Evolutionary conservation across 2,888 invertebrate species (phyloP).

Genomic region (Candidula unifasciata): DNA sequence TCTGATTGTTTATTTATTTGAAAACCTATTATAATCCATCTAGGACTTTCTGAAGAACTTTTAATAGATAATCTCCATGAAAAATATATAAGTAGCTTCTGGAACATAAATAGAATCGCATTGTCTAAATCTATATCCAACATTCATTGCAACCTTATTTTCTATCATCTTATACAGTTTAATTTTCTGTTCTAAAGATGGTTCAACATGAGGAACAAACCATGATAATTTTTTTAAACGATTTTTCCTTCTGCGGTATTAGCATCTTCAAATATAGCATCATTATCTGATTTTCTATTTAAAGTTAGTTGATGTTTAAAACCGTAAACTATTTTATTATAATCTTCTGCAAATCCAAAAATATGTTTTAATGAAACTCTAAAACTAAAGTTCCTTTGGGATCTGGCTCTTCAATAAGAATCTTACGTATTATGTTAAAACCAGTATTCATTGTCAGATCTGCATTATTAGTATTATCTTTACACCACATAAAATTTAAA

Average conservation of each 20-base stretch:
- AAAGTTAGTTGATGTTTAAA: constrained; percentile 13
- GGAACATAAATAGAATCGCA: constrained; percentile 23
- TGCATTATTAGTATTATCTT: not conserved
- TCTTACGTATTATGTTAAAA: not conserved
- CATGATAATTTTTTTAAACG: not conserved
- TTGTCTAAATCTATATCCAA: constrained; percentile 23
- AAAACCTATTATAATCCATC: constrained; percentile 36
- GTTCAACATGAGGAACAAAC: not conserved
- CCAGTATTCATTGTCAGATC: not conserved
- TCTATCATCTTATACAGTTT: constrained; percentile 22
- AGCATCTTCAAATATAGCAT: constrained; percentile 20
- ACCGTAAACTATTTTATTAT: constrained; percentile 28
- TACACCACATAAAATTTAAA: not conserved
- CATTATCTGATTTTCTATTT: constrained; percentile 29
- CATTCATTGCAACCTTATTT: not conserved
- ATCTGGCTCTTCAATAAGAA: not conserved
- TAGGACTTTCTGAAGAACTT: constrained; percentile 27
- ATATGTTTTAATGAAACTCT: constrained; percentile 37
- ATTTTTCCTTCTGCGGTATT: not conserved
- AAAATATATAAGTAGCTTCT: constrained; percentile 28
- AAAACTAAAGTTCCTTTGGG: constrained; percentile 25
- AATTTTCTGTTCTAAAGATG: not conserved
- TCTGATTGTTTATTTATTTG: constrained; percentile 22
- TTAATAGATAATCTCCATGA: constrained; percentile 22
- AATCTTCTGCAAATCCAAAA: constrained; percentile 28